Evolutionary conservation across 35 echinoderm and acorn worm genomes (phyloP).

Genomic region (Hemicentrotus pulcherrimus): DNA sequence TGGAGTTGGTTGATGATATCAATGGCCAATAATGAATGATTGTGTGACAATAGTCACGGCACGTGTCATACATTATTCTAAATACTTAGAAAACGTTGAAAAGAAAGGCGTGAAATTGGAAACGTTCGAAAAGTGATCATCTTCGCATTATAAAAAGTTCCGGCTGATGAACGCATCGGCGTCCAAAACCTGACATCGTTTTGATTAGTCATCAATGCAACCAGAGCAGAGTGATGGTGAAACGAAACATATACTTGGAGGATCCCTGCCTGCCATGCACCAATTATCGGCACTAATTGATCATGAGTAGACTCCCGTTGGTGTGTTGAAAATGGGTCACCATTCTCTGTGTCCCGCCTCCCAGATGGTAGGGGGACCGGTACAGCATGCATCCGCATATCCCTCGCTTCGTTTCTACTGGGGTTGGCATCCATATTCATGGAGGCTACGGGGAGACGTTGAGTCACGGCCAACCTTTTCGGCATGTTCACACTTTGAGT

Average conservation of each 20-base stretch:
- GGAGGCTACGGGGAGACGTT: background rate
- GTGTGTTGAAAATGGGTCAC: constrained; percentile 10
- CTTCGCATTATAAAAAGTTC: background rate
- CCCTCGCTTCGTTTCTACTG: background rate
- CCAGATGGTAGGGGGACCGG: background rate
- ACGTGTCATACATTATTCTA: background rate
- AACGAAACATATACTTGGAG: background rate
- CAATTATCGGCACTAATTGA: constrained; percentile 7
- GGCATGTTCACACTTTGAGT: background rate
- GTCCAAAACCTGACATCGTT: background rate
- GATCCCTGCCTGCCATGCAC: background rate
- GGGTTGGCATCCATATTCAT: background rate
- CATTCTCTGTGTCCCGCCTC: background rate
- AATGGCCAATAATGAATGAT: background rate
- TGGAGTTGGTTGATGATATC: background rate
- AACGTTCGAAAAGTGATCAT: background rate
- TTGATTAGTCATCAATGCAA: background rate
- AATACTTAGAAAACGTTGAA: background rate
- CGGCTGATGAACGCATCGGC: background rate
- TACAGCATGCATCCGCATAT: background rate
- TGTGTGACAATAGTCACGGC: background rate
- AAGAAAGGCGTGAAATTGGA: background rate
- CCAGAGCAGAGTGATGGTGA: background rate
- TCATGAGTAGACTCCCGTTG: background rate
- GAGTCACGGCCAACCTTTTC: background rate